Base-by-base conservation (phyloP, 2,113 vertebrate species). In the Lamprotornis superbus region DNA sequence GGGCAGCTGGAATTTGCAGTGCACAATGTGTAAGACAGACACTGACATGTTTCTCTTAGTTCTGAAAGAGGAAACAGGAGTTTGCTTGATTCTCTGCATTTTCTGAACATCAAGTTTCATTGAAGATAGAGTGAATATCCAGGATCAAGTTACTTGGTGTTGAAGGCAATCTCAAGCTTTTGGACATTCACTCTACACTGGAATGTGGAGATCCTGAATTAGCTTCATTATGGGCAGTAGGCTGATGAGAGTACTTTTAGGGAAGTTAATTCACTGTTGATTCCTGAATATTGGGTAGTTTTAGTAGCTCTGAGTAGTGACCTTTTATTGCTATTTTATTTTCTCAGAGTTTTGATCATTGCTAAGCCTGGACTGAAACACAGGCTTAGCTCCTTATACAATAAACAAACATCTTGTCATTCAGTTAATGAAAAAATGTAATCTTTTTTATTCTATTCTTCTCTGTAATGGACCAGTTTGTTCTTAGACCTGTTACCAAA, bases 391-490 rank as follows among this genome's bases (percentile, higher is more conserved):
- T 82, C 28, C 44, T 33, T 27, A 25, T 3, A 15, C 0, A 4
- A n/a, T 17, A 71, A 70, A 50, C 18, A 82, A 87, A 67, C 2
- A 10, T 31, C 9, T 47, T 63, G 15, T 24, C 28, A 84, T 23
- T 78, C 46, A 63, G 9, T 20, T 37, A 18, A 55, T 10, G 10
- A 71, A 90, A 89, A 81, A 71, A 24, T 11, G 1, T 4, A 30
- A 15, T 7, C 15, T 35, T 42, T 35, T 37, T 37, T 37, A 9
- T 37, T n/a, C n/a, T 76, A 37, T 42, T 55, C 23, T 63, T 71
- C 56, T 70, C 35, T 49, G 0, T 56, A n/a, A 59, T 0, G 1
- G 7, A 60, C 4, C 24, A 59, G 15, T 16, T 71, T 5, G 0
- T 52, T 76, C 37, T 28, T 20, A 69, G 31, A 56, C 4, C 25